Evolutionary conservation across 2,113 vertebrate species (phyloP).

Genomic region (Phyllopteryx taeniolatus): DNA sequence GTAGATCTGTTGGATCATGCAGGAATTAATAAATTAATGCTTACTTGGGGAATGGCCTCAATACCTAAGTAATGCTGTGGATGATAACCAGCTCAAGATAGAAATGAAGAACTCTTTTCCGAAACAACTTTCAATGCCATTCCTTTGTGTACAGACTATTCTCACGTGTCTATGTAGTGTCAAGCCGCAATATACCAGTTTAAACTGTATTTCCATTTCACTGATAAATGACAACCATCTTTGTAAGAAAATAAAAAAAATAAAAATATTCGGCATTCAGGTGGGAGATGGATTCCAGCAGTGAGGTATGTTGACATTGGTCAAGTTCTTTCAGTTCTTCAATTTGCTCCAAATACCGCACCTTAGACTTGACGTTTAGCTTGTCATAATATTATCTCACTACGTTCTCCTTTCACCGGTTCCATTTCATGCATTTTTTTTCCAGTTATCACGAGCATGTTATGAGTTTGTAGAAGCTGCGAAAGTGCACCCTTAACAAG

Average conservation of each 20-base stretch:
- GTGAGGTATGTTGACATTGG: neutral
- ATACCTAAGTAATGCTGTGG: too few relatives aligned
- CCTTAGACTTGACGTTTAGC: neutral
- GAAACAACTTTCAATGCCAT: too few relatives aligned
- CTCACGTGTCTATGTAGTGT: too few relatives aligned
- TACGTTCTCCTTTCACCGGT: neutral
- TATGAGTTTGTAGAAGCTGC: neutral
- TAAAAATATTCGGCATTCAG: neutral
- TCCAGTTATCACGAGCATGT: neutral
- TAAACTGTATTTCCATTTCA: too few relatives aligned
- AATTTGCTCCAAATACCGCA: neutral
- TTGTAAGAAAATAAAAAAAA: constrained; percentile 5
- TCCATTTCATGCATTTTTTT: neutral
- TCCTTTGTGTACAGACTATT: too few relatives aligned
- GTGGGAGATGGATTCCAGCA: neutral
- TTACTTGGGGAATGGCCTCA: too few relatives aligned
- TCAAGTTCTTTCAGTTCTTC: neutral
- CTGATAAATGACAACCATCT: neutral
- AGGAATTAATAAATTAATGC: too few relatives aligned
- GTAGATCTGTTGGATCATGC: too few relatives aligned
- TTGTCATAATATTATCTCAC: neutral
- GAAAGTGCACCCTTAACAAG: neutral
- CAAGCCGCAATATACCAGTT: too few relatives aligned
- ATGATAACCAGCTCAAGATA: too few relatives aligned
- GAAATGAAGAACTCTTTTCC: too few relatives aligned